Base-by-base conservation (phyloP, 2,113 vertebrate species). In the Ciconia stormi region DNA sequence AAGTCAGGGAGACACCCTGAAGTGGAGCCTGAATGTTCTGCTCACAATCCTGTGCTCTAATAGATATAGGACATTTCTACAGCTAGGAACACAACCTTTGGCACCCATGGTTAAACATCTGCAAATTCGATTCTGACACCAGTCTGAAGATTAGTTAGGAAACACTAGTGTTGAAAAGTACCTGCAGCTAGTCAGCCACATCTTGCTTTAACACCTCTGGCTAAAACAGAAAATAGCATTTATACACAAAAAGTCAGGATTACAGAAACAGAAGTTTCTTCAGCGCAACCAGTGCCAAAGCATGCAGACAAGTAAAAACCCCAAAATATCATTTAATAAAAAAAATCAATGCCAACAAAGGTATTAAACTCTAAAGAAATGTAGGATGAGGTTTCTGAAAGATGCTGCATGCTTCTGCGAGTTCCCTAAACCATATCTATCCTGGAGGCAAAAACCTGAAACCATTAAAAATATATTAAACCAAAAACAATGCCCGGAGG, bases 401-500 rank as follows among this genome's bases (percentile, higher is more conserved):
- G 72, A 18, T 50, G 29, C 52, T 82, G 49, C 73, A 79, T 16
- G 10, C 61, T 96, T 87, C 65, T 87, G 53, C 0, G 1, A 26
- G 84, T 91, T 93, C 52, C 49, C 81, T 61, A 82, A 87, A 84
- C 42, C 30, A 5, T 71, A 50, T 36, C 29, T 76, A 53, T 49
- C 91, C 84, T 52, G 65, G 23, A 91, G 89, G 91, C 73, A 94
- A 95, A 94, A 87, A 52, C 40, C 73, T 65, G 70, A 96, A 94
- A 82, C 36, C 26, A 91, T 58, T 53, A 91, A 82, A 93, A 85
- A 69, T 29, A 59, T 34, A 71, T 59, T 38, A 88, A 82, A 89
- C 59, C 0, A 3, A 74, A 93, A 96, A 79, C 73, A 93, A 55
- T 89, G 70, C 73, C 84, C 82, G 56, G 36, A 93, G 77, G 95